Conservation (phyloP, 92 coral and sea anemone genomes). For the Isaurus tuberculatus region DNA sequence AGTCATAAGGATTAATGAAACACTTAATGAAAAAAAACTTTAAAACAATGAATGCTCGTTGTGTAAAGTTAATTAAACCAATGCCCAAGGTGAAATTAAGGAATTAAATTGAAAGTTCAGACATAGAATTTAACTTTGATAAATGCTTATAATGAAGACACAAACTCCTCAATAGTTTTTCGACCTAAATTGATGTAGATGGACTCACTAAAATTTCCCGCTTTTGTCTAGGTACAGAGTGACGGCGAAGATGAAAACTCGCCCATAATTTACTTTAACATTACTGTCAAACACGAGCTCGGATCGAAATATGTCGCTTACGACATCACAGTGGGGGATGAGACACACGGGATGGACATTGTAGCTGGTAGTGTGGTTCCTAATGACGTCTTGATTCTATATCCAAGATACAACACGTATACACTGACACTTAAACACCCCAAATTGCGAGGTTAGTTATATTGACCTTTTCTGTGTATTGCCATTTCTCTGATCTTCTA, state of each 20-base stretch:
- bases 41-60: too few relatives aligned
- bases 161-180: too few relatives aligned
- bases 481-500: too few relatives aligned
- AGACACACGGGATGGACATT: conserved; percentile 77
- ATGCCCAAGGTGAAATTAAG: too few relatives aligned
- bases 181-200: not conserved
- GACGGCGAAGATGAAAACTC: conserved; percentile 70
- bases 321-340: conserved; percentile 76
- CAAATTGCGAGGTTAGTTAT: conserved; percentile 74
- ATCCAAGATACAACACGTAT: conserved; percentile 68
- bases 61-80: too few relatives aligned
- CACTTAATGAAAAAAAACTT: too few relatives aligned
- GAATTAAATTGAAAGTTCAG: too few relatives aligned
- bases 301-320: conserved; percentile 83
- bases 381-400: conserved; percentile 57
- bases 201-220: not conserved
- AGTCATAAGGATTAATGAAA: too few relatives aligned
- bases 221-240: conserved; percentile 51
- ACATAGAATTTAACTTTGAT: too few relatives aligned
- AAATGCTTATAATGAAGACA: too few relatives aligned
- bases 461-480: too few relatives aligned
- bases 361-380: conserved; percentile 74
- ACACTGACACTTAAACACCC: conserved; percentile 56
- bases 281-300: conserved; percentile 78
- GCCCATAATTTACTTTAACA: conserved; percentile 79